phyloP scores from a whole-genome alignment of 2,797 vertebrate species.

The Naso thynnoides region DNA sequence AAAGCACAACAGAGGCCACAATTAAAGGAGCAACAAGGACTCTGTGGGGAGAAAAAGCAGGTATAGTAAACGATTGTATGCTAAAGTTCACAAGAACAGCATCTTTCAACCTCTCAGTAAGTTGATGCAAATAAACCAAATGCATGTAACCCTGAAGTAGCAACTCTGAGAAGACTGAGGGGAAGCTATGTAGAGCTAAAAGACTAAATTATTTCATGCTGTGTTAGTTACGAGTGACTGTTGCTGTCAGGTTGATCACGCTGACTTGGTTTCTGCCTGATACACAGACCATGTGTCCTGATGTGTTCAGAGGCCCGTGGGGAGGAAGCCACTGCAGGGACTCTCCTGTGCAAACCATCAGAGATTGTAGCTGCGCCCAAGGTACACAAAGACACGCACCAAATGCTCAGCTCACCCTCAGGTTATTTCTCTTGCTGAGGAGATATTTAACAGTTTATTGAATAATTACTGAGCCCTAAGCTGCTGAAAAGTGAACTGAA shows the following conservation, averaged over 20 bases:
- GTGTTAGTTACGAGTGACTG: not conserved
- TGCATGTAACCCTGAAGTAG: not conserved
- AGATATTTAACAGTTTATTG: not conserved
- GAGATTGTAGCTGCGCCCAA: conserved; percentile 88
- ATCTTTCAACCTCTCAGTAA: not conserved
- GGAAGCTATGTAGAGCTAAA: not conserved
- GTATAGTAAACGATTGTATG: not conserved
- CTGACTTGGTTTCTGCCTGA: conserved; percentile 20
- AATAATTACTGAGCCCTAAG: not conserved
- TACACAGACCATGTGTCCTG: conserved; percentile 91
- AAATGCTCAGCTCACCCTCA: not conserved
- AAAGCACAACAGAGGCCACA: no score
- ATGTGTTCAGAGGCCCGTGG: conserved; percentile 91
- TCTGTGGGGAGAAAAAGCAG: no score
- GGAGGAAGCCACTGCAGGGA: conserved; percentile 92
- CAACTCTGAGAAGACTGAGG: not conserved
- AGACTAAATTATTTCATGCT: not conserved
- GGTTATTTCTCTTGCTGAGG: not conserved
- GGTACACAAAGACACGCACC: conserved; percentile 73
- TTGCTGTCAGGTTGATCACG: not conserved
- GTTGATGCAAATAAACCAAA: not conserved
- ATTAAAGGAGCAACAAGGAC: no score
- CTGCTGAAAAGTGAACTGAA: not conserved
- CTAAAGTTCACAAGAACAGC: not conserved
- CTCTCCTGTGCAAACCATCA: conserved; percentile 90